Conservation (phyloP, 92 coral and sea anemone species). For the Ricordea florida region DNA sequence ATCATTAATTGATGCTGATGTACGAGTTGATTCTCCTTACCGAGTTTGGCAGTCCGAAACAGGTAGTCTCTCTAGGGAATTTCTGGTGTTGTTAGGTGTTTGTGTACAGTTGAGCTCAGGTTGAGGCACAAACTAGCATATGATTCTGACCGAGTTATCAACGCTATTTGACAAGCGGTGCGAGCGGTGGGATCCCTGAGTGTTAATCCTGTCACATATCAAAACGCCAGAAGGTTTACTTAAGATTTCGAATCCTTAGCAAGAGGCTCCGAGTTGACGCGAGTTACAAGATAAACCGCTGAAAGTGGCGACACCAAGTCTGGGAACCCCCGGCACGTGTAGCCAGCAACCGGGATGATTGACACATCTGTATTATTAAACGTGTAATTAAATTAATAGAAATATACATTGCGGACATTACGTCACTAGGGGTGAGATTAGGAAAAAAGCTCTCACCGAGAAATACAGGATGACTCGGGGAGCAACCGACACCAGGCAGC, state of each 20-base stretch:
- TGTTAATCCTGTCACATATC: constrained; percentile 18
- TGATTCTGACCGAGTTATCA: neutral
- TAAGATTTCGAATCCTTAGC: constrained; percentile 49
- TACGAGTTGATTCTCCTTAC: constrained; percentile 67
- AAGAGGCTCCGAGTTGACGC: constrained; percentile 65
- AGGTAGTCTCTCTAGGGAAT: constrained; percentile 81
- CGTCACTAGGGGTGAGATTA: constrained; percentile 65
- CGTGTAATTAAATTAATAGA: constrained; percentile 88
- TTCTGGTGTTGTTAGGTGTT: constrained; percentile 17
- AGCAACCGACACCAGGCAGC: neutral
- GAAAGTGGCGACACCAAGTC: constrained; percentile 88
- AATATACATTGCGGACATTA: constrained; percentile 69
- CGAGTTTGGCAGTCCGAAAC: constrained; percentile 75
- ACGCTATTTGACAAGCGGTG: constrained; percentile 2
- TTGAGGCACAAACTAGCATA: neutral
- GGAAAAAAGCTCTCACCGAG: neutral
- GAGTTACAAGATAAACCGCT: constrained; percentile 66
- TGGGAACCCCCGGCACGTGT: constrained; percentile 82
- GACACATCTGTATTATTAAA: constrained; percentile 85
- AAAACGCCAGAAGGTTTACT: constrained; percentile 48
- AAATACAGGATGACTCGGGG: neutral
- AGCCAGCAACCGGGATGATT: constrained; percentile 64
- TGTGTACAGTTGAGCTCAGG: constrained; percentile 9
- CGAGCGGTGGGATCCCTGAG: neutral
- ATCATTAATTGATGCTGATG: constrained; percentile 36